Conservation (phyloP, 2,113 vertebrate genomes). For the Miniopterus natalensis region DNA sequence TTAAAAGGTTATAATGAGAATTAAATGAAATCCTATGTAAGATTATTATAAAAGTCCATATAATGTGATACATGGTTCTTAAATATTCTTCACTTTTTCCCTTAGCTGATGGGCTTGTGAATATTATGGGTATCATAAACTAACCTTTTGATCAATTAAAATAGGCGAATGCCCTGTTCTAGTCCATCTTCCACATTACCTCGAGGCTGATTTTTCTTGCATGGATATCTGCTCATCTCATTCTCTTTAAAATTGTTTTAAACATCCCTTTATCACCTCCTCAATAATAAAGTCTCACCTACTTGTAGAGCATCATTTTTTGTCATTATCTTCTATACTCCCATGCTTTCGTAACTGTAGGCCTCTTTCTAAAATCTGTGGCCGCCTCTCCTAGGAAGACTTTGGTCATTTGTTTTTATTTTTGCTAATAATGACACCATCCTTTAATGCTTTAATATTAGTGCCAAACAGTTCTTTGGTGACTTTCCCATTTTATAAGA, state of each 20-base stretch:
- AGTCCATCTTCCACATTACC: background rate
- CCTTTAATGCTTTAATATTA: slow-evolving; percentile 32
- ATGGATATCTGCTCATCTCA: background rate
- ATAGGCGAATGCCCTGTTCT: background rate
- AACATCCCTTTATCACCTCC: background rate
- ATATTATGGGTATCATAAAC: background rate
- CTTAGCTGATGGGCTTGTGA: slow-evolving; percentile 9
- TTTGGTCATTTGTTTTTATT: slow-evolving; percentile 38
- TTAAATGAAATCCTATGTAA: background rate
- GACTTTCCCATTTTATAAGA: slow-evolving; percentile 11
- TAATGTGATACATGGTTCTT: background rate
- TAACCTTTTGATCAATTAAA: slow-evolving; percentile 14
- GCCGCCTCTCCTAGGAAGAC: background rate
- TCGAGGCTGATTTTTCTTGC: background rate
- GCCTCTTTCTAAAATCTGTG: background rate
- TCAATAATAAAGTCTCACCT: background rate
- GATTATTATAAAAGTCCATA: background rate
- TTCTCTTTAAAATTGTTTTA: slow-evolving; percentile 25
- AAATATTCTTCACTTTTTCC: background rate
- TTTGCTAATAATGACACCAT: slow-evolving; percentile 26
- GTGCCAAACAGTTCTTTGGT: slow-evolving; percentile 20
- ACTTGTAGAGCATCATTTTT: background rate
- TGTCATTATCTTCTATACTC: background rate
- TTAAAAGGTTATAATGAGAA: slow-evolving; percentile 47
- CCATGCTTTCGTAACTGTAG: background rate